Evolutionary conservation across 2,888 invertebrate genomes (phyloP), one percentile per base, ranked within the genome.

Genomic region (Pediacus dermestoides): DNA sequence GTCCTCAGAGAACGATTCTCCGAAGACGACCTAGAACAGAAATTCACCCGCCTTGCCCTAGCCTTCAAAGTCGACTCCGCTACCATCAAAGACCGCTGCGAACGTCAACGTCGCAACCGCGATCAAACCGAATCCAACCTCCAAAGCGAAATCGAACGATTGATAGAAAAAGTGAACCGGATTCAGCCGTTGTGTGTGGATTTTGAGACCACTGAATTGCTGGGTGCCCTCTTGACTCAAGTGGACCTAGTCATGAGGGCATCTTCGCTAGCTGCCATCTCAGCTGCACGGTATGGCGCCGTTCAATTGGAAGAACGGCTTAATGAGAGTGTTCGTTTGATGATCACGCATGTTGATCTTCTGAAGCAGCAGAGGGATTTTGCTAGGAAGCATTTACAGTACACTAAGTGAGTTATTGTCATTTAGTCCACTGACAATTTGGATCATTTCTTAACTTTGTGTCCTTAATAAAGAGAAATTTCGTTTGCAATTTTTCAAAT

Each of bases 71-170:
- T 77, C 30, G 80, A 80, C 58, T 70, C 73, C 22, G 62, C 74
- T 30, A 78, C 78, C 1, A 65, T 79, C 31, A 68, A 70, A 38
- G 71, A 74, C 50, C 61, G 80, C 32, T 67, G 74, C 34, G 73
- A 75, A 39, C 67, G 77, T 13, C 78, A 78, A 54, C 70, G 72
- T 46, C 65, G 77, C 34, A 71, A 74, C 34, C 59, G 78, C 30
- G 77, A 79, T 61, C 74, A 76, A 50, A 76, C 77, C 0, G 79
- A 80, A 60, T 69, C 67, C 40, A 78, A 79, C 60, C 67, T 78
- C 39, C 68, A 70, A 35, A 62, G 61, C 23, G 78, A 79, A 61
- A 66, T 78, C 21, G 67, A 71, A 35, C 67, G 70, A 28, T 64
- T 79, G 6, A 59, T 58, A 15, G 60, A 64, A 37, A 64, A 64